Evolutionary conservation across 2,888 invertebrate genomes (phyloP), one percentile per base, ranked within the genome.

Genomic region (Tricholauxania praeusta): DNA sequence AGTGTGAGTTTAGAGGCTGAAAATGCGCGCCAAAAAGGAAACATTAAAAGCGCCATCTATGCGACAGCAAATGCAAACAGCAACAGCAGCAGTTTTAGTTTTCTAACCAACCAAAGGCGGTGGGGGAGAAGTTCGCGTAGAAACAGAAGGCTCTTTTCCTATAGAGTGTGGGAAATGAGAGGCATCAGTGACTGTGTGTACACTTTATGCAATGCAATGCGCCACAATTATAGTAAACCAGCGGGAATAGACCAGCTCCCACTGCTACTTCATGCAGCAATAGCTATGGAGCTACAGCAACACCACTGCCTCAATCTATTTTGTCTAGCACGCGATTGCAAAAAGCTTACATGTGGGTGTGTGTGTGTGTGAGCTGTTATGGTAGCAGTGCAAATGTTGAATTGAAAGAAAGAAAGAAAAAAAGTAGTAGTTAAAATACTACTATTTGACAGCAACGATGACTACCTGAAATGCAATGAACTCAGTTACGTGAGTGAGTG

Each of bases 391-490:
- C 39, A 10, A 39, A 39, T 39, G 39, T 39, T 39, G 39, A 39
- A 39, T 39, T 39, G 10, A 39, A 10, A 39, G 8, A 39, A 10
- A 39, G 5, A 39, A 59, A 47, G 32, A 68, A 69, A 28, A 19
- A 48, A 19, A 59, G 53, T 49, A 57, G 68, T 7, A 60, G 22
- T 28, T 15, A 59, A 28, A 51, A 48, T 57, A 57, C 57, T 57
- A 57, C 28, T 57, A 28, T 57, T 57, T 48, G 47, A 70, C 62
- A 62, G 60, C 62, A 70, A 39, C 53, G 39, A 39, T 55, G 55
- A 39, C 62, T 52, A 63, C n/a, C 62, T 52, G 53, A 80, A 81
- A 81, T 82, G 81, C 81, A 82, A 81, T 82, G 82, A 81, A 81
- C 80, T 82, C 82, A 68, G 19, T 75, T 73, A 68, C 12, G 10